Base-by-base conservation (phyloP, 2,113 vertebrate species). In the Pogonocichla stellata region DNA sequence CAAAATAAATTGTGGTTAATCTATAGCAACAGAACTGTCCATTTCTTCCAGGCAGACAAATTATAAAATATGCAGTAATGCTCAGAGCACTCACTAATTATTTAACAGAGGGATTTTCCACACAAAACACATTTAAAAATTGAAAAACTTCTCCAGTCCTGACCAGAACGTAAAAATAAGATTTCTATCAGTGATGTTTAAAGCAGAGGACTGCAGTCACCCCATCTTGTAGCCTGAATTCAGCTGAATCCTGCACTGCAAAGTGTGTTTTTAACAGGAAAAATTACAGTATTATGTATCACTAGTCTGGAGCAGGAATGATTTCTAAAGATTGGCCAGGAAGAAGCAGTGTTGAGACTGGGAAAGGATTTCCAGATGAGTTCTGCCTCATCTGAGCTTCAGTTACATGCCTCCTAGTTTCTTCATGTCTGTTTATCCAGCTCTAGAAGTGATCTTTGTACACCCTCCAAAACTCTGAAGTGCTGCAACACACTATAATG, bases 31-130 rank as follows among this genome's bases (percentile, higher is more conserved):
- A 83, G 67, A 94, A 92, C 75, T 56, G 26, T 80, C 24, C 20
- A 53, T 91, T 86, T 74, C 42, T 70, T 28, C 29, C 78, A 31
- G 60, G 78, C 42, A 90, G 54, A 70, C 29, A 13, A 92, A 96
- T 77, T 57, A 77, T 24, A 65, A 92, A 92, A 74, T 57, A 86
- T 25, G 8, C 58, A 79, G 31, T 5, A 38, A 79, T 65, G 78
- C 79, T 84, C 24, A 80, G 56, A 90, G 72, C 38, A 31, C 80
- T 95, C 42, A 38, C 73, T 94, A 89, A 92, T 93, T 87, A 92
- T 83, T 94, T 90, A 91, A 80, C 57, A 93, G 65, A 88, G 48
- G 86, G 80, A 75, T 95, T 86, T 86, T 62, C 80, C 57, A 91
- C 29, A 43, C 42, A 92, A 94, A 94, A 81, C 28, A 38, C 38